Percentiles rank a stretch among this genome's conserved stretches.
Conservation (phyloP, 2,797 vertebrate genomes). For the Borostomias antarcticus region DNA sequence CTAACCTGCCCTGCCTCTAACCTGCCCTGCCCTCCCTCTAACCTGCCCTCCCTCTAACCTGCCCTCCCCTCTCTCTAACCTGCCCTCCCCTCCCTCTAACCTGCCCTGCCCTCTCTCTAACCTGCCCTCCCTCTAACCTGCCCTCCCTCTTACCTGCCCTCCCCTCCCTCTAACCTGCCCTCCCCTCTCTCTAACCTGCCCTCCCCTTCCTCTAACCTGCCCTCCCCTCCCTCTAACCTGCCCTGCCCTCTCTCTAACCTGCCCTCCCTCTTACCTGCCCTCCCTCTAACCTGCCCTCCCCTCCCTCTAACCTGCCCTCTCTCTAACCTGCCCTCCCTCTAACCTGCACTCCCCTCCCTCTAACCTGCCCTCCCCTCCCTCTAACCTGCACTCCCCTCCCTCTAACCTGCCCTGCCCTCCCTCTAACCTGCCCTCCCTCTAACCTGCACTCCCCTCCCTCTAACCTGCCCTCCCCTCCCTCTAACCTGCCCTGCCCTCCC, state of each 20-base stretch:
- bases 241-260: conserved; percentile 18
- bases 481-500: too few relatives aligned
- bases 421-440: conserved; percentile 25
- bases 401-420: conserved; percentile 20
- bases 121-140: conserved; percentile 16
- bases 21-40: conserved; percentile 22
- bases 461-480: conserved; percentile 21
- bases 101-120: conserved; percentile 22
- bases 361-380: conserved; percentile 21
- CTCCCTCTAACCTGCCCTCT: conserved; percentile 20
- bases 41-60: too few relatives aligned
- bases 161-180: conserved; percentile 24
- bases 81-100: conserved; percentile 17
- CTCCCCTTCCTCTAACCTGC: conserved; percentile 12
- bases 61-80: conserved; percentile 14
- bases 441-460: conserved; percentile 12
- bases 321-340: conserved; percentile 16
- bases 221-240: conserved; percentile 26
- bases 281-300: conserved; percentile 20
- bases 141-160: conserved; percentile 17
- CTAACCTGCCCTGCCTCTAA: conserved; percentile 13
- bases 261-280: too few relatives aligned
- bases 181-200: conserved; percentile 17
- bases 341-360: too few relatives aligned
- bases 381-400: too few relatives aligned